Conservation (phyloP, 2,797 vertebrate species). For the Gadopsis bispinosus region DNA sequence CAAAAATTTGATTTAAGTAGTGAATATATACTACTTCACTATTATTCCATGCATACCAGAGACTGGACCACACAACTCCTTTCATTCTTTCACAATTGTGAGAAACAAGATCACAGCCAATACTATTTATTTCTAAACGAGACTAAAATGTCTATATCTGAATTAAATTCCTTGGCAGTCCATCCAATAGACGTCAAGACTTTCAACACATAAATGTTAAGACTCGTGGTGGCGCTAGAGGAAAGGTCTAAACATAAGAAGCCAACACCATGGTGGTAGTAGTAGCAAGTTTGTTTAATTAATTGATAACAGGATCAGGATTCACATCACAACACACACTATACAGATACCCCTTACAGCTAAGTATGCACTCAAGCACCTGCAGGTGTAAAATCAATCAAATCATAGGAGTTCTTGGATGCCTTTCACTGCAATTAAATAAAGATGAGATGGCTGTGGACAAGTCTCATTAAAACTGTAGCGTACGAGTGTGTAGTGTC, state of each 20-base stretch:
- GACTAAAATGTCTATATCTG: no score
- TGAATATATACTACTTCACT: no score
- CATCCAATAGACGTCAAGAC: no score
- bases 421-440: constrained; percentile 5
- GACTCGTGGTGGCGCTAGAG: background rate
- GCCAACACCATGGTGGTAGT: background rate
- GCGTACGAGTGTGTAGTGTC: constrained; percentile 31
- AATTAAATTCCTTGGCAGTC: background rate
- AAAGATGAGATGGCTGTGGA: background rate
- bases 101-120: no score
- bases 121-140: no score
- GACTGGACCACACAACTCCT: no score
- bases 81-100: no score
- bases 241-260: background rate
- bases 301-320: constrained; percentile 52
- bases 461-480: constrained; percentile 9
- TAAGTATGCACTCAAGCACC: constrained; percentile 34
- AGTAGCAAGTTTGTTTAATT: constrained; percentile 71
- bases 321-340: constrained; percentile 72
- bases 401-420: background rate
- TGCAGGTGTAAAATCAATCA: constrained; percentile 6
- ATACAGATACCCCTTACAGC: constrained; percentile 67
- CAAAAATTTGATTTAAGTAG: no score
- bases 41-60: no score
- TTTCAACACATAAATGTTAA: background rate